Evolutionary conservation across 2,113 vertebrate species (phyloP).

Genomic region (Caretta caretta): DNA sequence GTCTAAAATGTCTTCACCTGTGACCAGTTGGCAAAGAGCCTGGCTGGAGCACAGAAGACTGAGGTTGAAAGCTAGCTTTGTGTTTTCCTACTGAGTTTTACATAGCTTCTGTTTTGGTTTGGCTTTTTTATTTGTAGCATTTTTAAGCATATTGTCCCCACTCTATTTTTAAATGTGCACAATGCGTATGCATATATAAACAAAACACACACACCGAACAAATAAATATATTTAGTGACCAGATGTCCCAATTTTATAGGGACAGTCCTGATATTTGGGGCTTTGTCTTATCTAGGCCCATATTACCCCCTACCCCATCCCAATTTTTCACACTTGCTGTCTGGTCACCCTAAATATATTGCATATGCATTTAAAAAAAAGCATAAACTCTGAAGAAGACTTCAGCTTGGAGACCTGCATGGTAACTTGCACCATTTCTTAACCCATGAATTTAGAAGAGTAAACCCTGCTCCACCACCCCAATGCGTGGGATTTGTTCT

Average conservation of each 20-base stretch:
- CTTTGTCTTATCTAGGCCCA: no score
- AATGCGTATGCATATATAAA: conserved; percentile 52
- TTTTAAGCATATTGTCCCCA: neutral
- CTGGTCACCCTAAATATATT: neutral
- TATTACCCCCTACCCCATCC: no score
- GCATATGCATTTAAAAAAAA: neutral
- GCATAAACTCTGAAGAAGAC: neutral
- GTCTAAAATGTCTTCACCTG: conserved; percentile 58
- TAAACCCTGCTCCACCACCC: neutral
- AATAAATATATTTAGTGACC: neutral
- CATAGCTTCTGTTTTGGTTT: neutral
- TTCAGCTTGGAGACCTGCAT: neutral
- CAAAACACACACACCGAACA: neutral
- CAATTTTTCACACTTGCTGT: no score
- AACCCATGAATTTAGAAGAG: neutral
- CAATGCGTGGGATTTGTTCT: neutral
- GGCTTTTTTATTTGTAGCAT: neutral
- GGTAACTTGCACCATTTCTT: neutral
- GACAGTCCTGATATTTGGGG: no score
- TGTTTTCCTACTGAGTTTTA: neutral
- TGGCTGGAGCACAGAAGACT: neutral
- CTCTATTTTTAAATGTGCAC: neutral
- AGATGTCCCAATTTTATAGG: no score
- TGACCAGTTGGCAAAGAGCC: conserved; percentile 34
- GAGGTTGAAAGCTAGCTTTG: neutral